Base-by-base conservation (phyloP, 1,140 invertebrate genomes). In the Drosophila nannoptera region DNA sequence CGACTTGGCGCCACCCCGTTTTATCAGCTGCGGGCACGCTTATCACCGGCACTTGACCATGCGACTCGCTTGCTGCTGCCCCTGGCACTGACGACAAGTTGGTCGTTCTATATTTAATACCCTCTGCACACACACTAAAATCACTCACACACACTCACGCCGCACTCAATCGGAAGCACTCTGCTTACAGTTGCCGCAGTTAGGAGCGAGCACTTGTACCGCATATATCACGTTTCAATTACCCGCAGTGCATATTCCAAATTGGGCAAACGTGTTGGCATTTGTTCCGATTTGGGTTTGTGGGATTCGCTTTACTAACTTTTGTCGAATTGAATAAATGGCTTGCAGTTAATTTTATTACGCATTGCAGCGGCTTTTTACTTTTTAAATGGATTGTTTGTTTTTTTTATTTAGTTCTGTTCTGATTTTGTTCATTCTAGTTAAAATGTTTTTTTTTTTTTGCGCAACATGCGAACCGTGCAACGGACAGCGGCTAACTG, bases 161-260 rank as follows among this genome's bases (percentile, higher is more conserved):
- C 11, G 35, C 36, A 43, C 40, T 16, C 32, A 9, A 52, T 52
- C 49, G 12, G 32, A 35, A 35, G 42, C 64, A 61, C 69, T 70
- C n/a, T 33, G 31, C 35, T 60, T 29, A 48, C 52, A 50, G 54
- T 58, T 31, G 38, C 38, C 40, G 56, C 16, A 60, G 53, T 61
- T 72, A 62, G 64, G 43, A 73, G 40, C 46, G 60, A 40, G 53
- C 40, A 52, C 62, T 71, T 73, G 75, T 22, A 65, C 73, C 73
- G 73, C 80, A 83, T 76, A 83, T 73, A 83, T 83, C 80, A 83
- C 80, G 80, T 83, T 73, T 75, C 73, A 67, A 67, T 76, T 73
- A 50, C 46, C 50, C 36, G 11, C 53, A 45, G 22, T 69, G 60
- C 60, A 69, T 69, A 49, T 70, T 65, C 64, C 54, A 70, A 86